A percentile compares a stretch with the other conserved stretches of the same genome.
Evolutionary conservation across 2,888 invertebrate species (phyloP).

Genomic region (Piscicola geometra): DNA sequence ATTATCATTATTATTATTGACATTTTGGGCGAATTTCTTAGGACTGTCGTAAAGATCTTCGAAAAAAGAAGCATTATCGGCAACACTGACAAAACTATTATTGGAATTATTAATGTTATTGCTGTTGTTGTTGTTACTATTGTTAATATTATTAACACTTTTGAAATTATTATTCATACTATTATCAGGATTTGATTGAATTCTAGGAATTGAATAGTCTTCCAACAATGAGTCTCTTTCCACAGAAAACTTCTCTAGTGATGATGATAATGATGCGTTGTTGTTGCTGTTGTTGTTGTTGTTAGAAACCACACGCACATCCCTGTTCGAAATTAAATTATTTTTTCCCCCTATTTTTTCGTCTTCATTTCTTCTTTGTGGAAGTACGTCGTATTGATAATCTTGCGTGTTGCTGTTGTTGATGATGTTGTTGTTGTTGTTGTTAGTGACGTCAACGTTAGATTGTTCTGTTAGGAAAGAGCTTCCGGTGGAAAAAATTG

Average conservation of each 20-base stretch:
- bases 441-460: constrained; percentile 53
- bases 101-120: background rate
- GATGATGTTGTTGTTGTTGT: constrained; percentile 49
- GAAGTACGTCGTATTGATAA: background rate
- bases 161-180: background rate
- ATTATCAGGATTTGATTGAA: background rate
- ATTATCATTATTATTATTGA: background rate
- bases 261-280: background rate
- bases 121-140: background rate
- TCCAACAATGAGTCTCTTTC: constrained; percentile 38
- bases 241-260: background rate
- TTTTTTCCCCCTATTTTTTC: background rate
- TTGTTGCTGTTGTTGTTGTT: constrained; percentile 7
- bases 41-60: constrained; percentile 38
- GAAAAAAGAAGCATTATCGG: constrained; percentile 12
- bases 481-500: constrained; percentile 55
- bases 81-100: constrained; percentile 13
- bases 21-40: background rate
- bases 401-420: constrained; percentile 37
- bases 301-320: too few species aligned
- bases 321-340: too few species aligned
- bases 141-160: background rate
- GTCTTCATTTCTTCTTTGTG: background rate
- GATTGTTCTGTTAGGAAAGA: constrained; percentile 62
- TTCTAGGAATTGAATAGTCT: constrained; percentile 38